Evolutionary conservation across 2,888 invertebrate species (phyloP).

Genomic region (Tachina fera): DNA sequence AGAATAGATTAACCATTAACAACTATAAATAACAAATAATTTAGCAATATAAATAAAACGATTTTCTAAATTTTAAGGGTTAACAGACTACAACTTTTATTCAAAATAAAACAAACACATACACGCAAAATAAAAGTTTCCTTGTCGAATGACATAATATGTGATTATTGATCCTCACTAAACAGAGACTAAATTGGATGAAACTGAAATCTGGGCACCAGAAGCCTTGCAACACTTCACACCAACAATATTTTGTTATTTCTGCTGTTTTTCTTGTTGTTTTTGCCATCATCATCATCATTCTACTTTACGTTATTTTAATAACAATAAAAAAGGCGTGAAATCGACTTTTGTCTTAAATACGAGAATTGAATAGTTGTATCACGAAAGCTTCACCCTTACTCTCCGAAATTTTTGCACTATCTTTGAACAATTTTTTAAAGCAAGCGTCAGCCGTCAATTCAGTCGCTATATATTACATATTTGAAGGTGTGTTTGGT

Average conservation of each 20-base stretch:
- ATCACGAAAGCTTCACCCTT: slow-evolving; percentile 9
- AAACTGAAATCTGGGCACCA: neutral
- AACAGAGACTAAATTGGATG: slow-evolving; percentile 23
- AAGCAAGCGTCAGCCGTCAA: slow-evolving; percentile 29
- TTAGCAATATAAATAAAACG: neutral
- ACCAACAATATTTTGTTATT: slow-evolving; percentile 15
- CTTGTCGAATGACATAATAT: slow-evolving; percentile 40
- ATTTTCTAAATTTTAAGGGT: slow-evolving; percentile 9
- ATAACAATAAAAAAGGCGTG: slow-evolving; percentile 79
- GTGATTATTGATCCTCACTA: slow-evolving; percentile 62
- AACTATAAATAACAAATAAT: too few species aligned
- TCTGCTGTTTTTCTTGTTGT: neutral
- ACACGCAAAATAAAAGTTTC: neutral
- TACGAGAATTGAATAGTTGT: slow-evolving; percentile 60
- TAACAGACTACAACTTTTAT: slow-evolving; percentile 16
- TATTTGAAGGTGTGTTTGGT: neutral
- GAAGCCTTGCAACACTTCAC: slow-evolving; percentile 31
- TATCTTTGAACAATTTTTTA: slow-evolving; percentile 25
- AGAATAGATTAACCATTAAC: too few species aligned
- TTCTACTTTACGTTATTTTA: slow-evolving; percentile 75
- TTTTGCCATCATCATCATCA: slow-evolving; percentile 61
- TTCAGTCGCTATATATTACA: neutral
- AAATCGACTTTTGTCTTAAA: slow-evolving; percentile 74
- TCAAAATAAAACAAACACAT: too few species aligned
- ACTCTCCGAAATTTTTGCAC: slow-evolving; percentile 12